Conservation (phyloP, 2,797 vertebrate genomes). For the Aulostomus chinensis region DNA sequence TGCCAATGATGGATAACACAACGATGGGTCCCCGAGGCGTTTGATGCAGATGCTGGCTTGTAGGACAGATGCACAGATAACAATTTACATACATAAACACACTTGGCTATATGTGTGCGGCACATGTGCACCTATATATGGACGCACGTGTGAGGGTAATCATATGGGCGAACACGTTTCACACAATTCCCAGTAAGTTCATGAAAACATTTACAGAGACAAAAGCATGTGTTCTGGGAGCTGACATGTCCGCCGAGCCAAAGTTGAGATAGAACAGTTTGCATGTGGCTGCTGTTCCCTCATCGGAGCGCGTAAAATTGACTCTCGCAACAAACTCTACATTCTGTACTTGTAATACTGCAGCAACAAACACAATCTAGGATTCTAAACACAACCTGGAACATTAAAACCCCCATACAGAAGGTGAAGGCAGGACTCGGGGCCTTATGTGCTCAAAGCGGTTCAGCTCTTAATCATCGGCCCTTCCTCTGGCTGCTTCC, state of each 20-base stretch:
- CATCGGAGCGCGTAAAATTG: constrained; percentile 1
- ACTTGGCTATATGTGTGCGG: constrained; percentile 14
- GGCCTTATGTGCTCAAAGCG: constrained; percentile 35
- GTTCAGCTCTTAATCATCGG: constrained; percentile 35
- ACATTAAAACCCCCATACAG: constrained; percentile 22
- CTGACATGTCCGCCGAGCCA: too few relatives aligned
- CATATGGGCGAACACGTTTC: constrained; percentile 10
- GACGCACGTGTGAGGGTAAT: constrained; percentile 19
- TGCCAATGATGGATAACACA: constrained; percentile 52
- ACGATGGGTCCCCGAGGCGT: constrained; percentile 6
- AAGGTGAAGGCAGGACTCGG: constrained; percentile 38
- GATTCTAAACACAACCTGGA: constrained; percentile 36
- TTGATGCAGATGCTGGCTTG: constrained; percentile 48
- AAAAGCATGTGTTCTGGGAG: neutral
- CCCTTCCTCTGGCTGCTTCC: constrained; percentile 30
- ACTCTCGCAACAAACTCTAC: constrained; percentile 31
- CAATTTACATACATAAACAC: constrained; percentile 10
- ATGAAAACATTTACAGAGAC: constrained; percentile 9
- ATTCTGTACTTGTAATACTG: constrained; percentile 19
- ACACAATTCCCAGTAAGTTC: neutral
- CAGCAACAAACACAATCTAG: constrained; percentile 36
- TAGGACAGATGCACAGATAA: constrained; percentile 40
- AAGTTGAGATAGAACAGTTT: too few relatives aligned
- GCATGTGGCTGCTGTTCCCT: neutral
- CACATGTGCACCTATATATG: constrained; percentile 10